phyloP scores from a whole-genome alignment of 1,140 invertebrate species.

The Leptopilina boulardi region DNA sequence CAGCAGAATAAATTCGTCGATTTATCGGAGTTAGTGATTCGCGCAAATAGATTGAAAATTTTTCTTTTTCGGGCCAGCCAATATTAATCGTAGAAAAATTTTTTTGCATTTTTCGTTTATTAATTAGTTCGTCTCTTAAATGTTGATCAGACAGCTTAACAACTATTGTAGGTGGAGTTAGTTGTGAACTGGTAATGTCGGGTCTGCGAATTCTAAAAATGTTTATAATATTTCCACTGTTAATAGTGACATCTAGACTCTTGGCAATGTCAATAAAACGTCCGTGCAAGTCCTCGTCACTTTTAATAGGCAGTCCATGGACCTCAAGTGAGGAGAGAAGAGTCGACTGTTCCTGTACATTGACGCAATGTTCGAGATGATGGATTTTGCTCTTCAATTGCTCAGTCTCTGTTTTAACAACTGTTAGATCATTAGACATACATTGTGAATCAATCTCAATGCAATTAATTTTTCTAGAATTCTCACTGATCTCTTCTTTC shows the following conservation, averaged over 20 bases:
- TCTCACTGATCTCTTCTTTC: not conserved
- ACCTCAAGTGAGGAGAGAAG: not conserved
- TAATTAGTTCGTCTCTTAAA: too few species aligned
- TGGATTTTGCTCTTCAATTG: not conserved
- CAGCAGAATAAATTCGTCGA: not conserved
- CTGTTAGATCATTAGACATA: not conserved
- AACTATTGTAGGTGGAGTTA: not conserved
- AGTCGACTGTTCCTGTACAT: not conserved
- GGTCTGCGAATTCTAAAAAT: not conserved
- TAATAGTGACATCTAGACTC: not conserved
- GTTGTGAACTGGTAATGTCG: not conserved
- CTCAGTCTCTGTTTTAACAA: not conserved
- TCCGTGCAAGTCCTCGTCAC: not conserved
- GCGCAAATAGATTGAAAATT: not conserved
- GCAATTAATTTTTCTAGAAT: not conserved
- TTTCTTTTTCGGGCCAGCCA: not conserved
- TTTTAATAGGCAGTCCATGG: not conserved
- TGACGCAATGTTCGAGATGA: not conserved
- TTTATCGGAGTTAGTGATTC: not conserved
- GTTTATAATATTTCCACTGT: not conserved
- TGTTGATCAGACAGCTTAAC: too few species aligned
- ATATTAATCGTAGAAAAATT: too few species aligned
- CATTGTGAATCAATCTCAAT: not conserved
- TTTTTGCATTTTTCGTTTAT: not conserved
- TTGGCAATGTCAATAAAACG: not conserved